Conservation (phyloP, 2,797 vertebrate species). For the Hemitrygon akajei region DNA sequence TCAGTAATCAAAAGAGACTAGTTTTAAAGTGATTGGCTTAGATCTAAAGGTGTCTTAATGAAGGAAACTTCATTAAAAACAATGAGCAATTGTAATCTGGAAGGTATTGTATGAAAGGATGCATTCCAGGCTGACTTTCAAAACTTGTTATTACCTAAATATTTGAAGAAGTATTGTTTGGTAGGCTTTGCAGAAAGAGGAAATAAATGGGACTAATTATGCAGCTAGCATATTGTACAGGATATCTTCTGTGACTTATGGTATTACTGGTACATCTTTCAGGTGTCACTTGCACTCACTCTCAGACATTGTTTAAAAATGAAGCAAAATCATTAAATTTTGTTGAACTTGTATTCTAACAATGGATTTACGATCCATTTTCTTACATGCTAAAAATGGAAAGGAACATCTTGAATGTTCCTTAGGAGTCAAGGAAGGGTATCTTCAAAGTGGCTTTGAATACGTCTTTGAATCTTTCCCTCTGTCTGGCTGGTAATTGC, state of each 20-base stretch:
- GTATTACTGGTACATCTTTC: background rate
- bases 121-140: background rate
- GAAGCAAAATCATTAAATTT: background rate
- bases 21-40: background rate
- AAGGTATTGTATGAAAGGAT: background rate
- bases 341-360: background rate
- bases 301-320: background rate
- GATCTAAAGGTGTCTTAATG: background rate
- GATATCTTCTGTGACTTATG: background rate
- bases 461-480: too few relatives aligned
- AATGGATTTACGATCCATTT: background rate
- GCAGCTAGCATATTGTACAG: background rate
- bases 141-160: background rate
- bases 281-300: background rate
- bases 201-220: background rate
- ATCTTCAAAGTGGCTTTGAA: too few relatives aligned
- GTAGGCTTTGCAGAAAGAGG: too few relatives aligned
- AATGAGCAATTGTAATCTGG: background rate
- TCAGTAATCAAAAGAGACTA: background rate
- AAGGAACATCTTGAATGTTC: too few relatives aligned
- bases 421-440: too few relatives aligned
- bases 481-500: too few relatives aligned
- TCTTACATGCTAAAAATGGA: too few relatives aligned
- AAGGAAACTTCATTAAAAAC: background rate
- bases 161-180: background rate